Evolutionary conservation across 2,113 vertebrate genomes (phyloP).

Genomic region (Herpetotheres cachinnans): DNA sequence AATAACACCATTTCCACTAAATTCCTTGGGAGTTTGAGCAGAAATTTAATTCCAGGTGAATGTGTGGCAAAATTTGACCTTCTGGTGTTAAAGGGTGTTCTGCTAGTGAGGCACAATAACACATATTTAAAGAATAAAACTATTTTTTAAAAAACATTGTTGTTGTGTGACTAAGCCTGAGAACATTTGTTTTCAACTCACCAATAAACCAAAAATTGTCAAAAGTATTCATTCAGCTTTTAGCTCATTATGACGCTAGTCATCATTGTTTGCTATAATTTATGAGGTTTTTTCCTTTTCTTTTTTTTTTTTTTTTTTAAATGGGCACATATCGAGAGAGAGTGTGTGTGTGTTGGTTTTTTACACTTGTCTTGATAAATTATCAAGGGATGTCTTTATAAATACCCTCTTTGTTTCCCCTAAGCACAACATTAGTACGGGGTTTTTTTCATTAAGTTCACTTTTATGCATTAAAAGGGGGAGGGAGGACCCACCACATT

Average conservation of each 20-base stretch:
- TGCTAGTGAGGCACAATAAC: neutral
- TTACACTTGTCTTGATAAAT: neutral
- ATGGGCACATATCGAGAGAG: neutral
- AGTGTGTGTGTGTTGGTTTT: neutral
- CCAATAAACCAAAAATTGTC: neutral
- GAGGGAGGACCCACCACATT: neutral
- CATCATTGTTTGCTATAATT: neutral
- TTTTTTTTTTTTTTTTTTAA: neutral
- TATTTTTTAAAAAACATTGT: no score
- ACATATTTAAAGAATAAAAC: neutral
- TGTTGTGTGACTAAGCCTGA: neutral
- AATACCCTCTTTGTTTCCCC: neutral
- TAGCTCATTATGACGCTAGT: neutral
- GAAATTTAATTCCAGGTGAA: neutral
- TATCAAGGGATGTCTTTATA: neutral
- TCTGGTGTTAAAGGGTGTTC: neutral
- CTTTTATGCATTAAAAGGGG: constrained; percentile 37
- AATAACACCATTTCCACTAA: neutral
- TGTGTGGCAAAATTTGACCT: neutral
- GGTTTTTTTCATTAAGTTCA: neutral
- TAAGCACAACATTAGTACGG: neutral
- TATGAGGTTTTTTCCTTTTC: accelerated
- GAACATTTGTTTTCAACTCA: neutral
- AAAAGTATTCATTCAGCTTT: neutral
- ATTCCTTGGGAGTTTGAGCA: neutral